A percentile compares a stretch with the other conserved stretches of the same genome.
Conservation (phyloP, 2,113 vertebrate genomes). For the Diadophis punctatus region DNA sequence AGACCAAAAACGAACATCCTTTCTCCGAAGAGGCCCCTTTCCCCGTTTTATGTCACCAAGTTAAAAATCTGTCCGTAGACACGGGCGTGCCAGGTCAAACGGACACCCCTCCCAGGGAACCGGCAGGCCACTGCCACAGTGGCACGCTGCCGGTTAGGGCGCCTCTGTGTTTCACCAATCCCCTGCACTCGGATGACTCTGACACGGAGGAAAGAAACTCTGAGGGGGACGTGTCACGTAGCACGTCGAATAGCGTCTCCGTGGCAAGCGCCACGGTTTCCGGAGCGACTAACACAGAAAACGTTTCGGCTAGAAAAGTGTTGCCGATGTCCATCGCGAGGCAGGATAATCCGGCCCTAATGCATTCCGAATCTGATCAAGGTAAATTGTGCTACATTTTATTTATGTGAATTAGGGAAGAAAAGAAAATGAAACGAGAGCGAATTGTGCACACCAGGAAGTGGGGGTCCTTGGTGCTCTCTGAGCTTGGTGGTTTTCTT, state of each 20-base stretch:
- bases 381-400: conserved; percentile 72
- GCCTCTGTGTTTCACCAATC: conserved; percentile 93
- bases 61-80: conserved; percentile 59
- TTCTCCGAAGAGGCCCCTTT: conserved; percentile 50
- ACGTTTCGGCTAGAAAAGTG: conserved; percentile 78
- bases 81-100: conserved; percentile 54
- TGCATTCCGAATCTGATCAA: conserved; percentile 68
- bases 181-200: conserved; percentile 90
- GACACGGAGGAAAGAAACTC: conserved; percentile 77
- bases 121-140: conserved; percentile 42
- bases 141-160: conserved; percentile 62
- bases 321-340: conserved; percentile 87
- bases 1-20: conserved; percentile 64
- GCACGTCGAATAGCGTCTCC: conserved; percentile 70
- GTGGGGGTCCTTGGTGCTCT: neutral
- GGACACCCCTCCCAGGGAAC: conserved; percentile 42
- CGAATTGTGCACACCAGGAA: neutral
- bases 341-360: conserved; percentile 64
- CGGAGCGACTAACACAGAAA: conserved; percentile 69
- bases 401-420: neutral
- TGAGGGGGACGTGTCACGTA: conserved; percentile 61
- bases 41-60: conserved; percentile 47
- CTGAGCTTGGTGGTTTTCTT: neutral
- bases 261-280: conserved; percentile 83
- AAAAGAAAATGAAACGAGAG: neutral